Conservation (phyloP, 2,888 invertebrate genomes). For the Drosophila algonquin region DNA sequence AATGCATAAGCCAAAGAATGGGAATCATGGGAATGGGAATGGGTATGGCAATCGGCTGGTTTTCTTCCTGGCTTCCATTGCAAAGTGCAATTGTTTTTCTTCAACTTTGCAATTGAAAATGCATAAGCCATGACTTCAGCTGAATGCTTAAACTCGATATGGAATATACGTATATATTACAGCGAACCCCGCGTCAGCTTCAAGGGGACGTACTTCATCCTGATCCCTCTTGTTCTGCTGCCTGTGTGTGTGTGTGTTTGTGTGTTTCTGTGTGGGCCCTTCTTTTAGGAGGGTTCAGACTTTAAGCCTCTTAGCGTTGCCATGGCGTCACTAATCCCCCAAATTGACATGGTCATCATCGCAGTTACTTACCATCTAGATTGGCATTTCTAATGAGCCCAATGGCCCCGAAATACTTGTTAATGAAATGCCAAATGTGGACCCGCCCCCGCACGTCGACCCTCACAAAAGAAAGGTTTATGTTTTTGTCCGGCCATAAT, state of each 20-base stretch:
- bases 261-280: not conserved
- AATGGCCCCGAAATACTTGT: conserved; percentile 46
- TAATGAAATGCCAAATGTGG: conserved; percentile 61
- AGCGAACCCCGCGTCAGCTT: not conserved
- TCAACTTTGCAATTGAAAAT: conserved; percentile 39
- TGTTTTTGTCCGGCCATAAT: conserved; percentile 28
- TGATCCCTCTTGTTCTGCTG: not conserved
- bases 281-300: conserved; percentile 10
- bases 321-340: conserved; percentile 63
- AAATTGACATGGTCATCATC: conserved; percentile 59
- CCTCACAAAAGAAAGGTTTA: conserved; percentile 31
- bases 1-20: conserved; percentile 38
- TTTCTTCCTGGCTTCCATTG: not conserved
- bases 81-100: no score
- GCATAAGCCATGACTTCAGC: conserved; percentile 16
- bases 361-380: conserved; percentile 51
- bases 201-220: not conserved
- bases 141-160: not conserved
- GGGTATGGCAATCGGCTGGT: not conserved
- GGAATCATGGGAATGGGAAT: not conserved
- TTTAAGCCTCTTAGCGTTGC: conserved; percentile 72
- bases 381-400: conserved; percentile 68
- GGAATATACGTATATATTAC: not conserved
- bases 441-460: not conserved
- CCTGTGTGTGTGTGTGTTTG: conserved; percentile 9